These are phyloP conservation scores for Leucoraja erinaceus DNA, from an alignment of 2,113 vertebrate genomes.

Conservation along the genomic window DNA sequence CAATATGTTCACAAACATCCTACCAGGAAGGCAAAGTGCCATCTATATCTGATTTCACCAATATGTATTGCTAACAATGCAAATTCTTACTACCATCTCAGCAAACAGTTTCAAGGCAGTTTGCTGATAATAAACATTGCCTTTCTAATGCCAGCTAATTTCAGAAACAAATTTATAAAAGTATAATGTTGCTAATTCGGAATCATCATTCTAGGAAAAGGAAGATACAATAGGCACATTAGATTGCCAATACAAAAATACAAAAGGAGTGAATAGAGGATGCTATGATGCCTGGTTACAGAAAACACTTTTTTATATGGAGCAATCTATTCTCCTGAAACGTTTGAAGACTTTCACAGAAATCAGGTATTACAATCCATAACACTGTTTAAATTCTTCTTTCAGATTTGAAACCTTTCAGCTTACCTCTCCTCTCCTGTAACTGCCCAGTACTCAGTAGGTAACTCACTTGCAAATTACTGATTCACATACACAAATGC, in stretches of 20 bases:
- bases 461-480: neutral
- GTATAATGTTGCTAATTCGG: neutral
- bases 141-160: neutral
- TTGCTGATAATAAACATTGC: neutral
- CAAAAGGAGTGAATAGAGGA: neutral
- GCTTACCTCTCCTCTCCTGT: neutral
- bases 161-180: neutral
- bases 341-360: neutral
- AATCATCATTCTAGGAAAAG: neutral
- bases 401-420: neutral
- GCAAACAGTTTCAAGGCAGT: neutral
- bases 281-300: neutral
- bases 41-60: neutral
- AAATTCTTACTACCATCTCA: neutral
- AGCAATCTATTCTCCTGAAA: neutral
- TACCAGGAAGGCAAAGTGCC: neutral
- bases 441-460: neutral
- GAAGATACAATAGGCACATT: neutral
- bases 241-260: neutral
- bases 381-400: neutral
- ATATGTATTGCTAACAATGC: neutral
- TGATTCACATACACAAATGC: neutral
- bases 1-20: neutral
- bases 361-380: neutral
- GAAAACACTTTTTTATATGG: neutral